A percentile compares a stretch with the other conserved stretches of the same genome.
These are phyloP conservation scores for Drosophila obscura DNA, from an alignment of 1,140 invertebrate genomes.

Conservation along the genomic window DNA sequence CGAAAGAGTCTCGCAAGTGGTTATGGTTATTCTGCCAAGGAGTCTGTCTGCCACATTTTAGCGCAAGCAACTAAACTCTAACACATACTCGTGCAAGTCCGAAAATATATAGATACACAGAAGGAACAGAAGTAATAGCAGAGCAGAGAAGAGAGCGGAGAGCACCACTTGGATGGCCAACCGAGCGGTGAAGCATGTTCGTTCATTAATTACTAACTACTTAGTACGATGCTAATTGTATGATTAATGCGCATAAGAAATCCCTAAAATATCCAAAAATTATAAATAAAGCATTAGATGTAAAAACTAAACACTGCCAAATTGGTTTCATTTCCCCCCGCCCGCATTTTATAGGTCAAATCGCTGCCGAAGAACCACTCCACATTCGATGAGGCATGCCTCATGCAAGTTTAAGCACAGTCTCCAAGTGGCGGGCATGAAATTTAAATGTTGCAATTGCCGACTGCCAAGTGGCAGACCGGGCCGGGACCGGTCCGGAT, in stretches of 20 bases:
- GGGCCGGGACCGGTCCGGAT: no score
- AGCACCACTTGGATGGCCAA: no score
- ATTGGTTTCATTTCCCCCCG: slow-evolving; percentile 20
- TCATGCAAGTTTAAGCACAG: not conserved
- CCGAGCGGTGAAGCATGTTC: slow-evolving; percentile 21
- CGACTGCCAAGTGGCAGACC: slow-evolving; percentile 7
- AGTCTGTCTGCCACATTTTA: slow-evolving; percentile 9
- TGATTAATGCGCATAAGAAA: slow-evolving; percentile 69
- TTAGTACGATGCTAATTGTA: slow-evolving; percentile 72
- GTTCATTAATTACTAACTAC: slow-evolving; percentile 70
- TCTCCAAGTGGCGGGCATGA: slow-evolving; percentile 1
- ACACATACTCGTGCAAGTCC: not conserved
- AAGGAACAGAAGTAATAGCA: no score
- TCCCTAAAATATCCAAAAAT: slow-evolving; percentile 69
- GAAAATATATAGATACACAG: not conserved
- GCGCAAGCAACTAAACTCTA: not conserved
- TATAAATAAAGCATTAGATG: slow-evolving; percentile 79
- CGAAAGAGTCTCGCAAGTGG: no score
- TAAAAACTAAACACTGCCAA: slow-evolving; percentile 50
- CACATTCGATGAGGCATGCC: not conserved
- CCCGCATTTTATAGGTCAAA: no score
- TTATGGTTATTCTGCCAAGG: not conserved
- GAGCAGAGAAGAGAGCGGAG: no score
- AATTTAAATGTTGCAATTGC: slow-evolving; percentile 41
- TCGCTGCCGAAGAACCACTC: not conserved